phyloP scores from a whole-genome alignment of 23 tunicate species.

The Trididemnum miniatum region DNA sequence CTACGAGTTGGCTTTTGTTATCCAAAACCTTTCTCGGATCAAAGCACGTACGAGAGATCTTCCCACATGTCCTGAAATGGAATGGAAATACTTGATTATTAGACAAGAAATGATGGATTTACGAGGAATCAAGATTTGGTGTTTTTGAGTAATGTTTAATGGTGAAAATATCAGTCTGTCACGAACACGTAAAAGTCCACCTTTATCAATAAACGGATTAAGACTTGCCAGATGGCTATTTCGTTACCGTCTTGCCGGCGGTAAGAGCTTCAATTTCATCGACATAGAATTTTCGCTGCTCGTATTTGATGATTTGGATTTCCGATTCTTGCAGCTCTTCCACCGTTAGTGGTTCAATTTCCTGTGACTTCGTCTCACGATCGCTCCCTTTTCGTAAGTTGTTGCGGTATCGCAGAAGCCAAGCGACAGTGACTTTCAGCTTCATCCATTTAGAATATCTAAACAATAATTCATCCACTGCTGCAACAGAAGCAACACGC shows the following conservation, averaged over 20 bases:
- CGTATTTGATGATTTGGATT: not conserved
- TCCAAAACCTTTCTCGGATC: constrained; percentile 7
- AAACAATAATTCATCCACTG: not conserved
- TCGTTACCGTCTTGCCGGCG: not conserved
- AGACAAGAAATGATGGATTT: not conserved
- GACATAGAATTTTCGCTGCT: too few species aligned
- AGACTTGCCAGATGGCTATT: not conserved
- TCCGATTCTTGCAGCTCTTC: constrained; percentile 1
- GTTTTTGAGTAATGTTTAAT: not conserved
- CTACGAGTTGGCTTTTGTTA: not conserved
- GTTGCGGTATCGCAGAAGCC: too few species aligned
- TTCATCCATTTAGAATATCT: constrained; percentile 32
- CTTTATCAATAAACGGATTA: too few species aligned
- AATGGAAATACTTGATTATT: not conserved
- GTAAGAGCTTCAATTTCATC: too few species aligned
- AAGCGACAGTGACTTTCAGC: constrained; percentile 10
- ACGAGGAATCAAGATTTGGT: too few species aligned
- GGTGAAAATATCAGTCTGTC: not conserved
- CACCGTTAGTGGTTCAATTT: not conserved
- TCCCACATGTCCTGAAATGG: constrained; percentile 14
- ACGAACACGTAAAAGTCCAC: not conserved
- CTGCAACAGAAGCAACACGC: too few species aligned
- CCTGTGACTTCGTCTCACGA: not conserved
- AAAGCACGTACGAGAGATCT: too few species aligned
- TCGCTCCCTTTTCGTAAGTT: not conserved